Evolutionary conservation across 1,140 invertebrate genomes (phyloP), one percentile per base, ranked within the genome.

Genomic region (Plectrocnemia conspersa): DNA sequence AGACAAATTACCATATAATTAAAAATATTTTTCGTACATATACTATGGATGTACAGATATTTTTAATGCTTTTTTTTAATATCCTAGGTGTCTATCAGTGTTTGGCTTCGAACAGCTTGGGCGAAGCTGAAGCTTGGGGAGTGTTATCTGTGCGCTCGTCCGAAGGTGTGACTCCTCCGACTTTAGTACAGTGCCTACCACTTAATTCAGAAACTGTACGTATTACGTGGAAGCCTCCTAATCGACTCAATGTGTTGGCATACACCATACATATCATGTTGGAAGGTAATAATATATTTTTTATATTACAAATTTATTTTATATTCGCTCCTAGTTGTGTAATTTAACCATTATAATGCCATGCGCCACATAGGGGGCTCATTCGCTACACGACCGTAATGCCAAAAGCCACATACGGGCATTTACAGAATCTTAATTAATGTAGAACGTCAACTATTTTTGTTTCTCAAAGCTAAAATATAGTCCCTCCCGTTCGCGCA

Each of bases 41-140:
- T n/a, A n/a, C n/a, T n/a, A n/a, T n/a, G n/a, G 27, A 9, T 9
- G 7, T 29, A 29, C 27, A 9, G 7, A 29, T 29, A 29, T 29
- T 13, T 29, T 29, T 29, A 29, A 27, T 47, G 13, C 21, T 47
- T 32, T n/a, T 47, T 44, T 44, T 44, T 9, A 7, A 19, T 44
- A 7, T 15, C 9, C 19, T 24, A 62, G 72, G 72, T 3, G 62
- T 72, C 29, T 74, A 74, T 59, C 72, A 74, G 52, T 74, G 71
- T 59, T 66, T 74, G 52, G 72, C 69, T 4, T 47, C 22, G 4
- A 69, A 66, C 52, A 52, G 18, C 0, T 10, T 32, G 5, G 61
- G 48, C 0, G 23, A 40, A 5, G 56, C 58, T 0, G 64, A 64
- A 0, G 57, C 64, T 2, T 71, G 69, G 69, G 70, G 64, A 11